These are phyloP conservation scores for Cristatella mucedo DNA, from an alignment of 2,888 invertebrate genomes.

Conservation along the genomic window DNA sequence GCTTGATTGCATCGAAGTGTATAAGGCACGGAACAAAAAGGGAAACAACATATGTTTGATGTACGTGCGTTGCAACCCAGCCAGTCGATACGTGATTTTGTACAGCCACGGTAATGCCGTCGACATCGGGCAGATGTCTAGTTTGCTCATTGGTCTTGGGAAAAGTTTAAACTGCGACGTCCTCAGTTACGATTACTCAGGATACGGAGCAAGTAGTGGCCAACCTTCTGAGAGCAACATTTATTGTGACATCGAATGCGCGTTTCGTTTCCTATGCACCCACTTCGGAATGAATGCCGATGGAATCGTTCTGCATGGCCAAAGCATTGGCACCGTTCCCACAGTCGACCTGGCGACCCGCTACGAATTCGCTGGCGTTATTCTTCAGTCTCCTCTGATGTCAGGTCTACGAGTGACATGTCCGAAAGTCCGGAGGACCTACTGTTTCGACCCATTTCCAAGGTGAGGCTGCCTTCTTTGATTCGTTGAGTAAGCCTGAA, in stretches of 20 bases:
- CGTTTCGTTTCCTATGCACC: slow-evolving; percentile 77
- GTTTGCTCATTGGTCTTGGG: slow-evolving; percentile 80
- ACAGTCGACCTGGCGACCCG: slow-evolving; percentile 81
- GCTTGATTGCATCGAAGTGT: slow-evolving; percentile 53
- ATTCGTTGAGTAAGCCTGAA: too few relatives aligned
- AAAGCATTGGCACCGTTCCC: slow-evolving; percentile 90
- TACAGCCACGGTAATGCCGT: slow-evolving; percentile 96
- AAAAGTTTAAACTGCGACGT: slow-evolving; percentile 88
- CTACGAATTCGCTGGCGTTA: slow-evolving; percentile 63
- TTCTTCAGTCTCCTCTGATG: slow-evolving; percentile 86
- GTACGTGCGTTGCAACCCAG: slow-evolving; percentile 62
- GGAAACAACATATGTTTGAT: slow-evolving; percentile 92
- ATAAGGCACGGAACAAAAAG: slow-evolving; percentile 58
- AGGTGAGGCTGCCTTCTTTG: too few relatives aligned
- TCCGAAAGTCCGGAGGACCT: slow-evolving; percentile 78
- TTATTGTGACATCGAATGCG: slow-evolving; percentile 92
- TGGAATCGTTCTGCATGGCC: slow-evolving; percentile 88
- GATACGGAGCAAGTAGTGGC: slow-evolving; percentile 81
- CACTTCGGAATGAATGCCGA: slow-evolving; percentile 69
- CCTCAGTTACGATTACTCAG: slow-evolving; percentile 60
- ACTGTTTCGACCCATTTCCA: slow-evolving; percentile 94
- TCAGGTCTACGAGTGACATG: slow-evolving; percentile 90
- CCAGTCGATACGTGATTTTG: slow-evolving; percentile 76
- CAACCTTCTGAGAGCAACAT: slow-evolving; percentile 94
- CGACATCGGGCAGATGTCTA: slow-evolving; percentile 95